A percentile compares a stretch with the other conserved stretches of the same genome.
These are phyloP conservation scores for Fundulus diaphanus DNA, from an alignment of 2,797 vertebrate genomes.

Conservation along the genomic window DNA sequence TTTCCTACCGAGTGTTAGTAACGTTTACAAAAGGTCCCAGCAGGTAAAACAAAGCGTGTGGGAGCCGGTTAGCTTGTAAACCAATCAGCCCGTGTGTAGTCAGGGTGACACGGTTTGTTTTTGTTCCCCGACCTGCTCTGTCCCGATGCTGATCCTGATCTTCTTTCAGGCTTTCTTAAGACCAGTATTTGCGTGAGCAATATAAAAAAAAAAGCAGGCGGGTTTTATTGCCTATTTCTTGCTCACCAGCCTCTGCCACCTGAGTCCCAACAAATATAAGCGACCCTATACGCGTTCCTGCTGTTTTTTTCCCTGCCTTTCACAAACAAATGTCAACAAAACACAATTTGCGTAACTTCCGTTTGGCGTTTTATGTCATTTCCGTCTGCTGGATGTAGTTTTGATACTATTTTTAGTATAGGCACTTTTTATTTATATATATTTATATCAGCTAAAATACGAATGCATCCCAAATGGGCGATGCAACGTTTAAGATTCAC, in stretches of 20 bases:
- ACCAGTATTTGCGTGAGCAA: neutral
- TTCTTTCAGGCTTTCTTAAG: slow-evolving; percentile 13
- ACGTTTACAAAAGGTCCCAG: neutral
- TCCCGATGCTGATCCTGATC: slow-evolving; percentile 54
- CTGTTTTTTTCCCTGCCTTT: slow-evolving; percentile 81
- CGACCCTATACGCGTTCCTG: slow-evolving; percentile 48
- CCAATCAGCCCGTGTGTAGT: slow-evolving; percentile 75
- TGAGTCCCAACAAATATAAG: slow-evolving; percentile 49
- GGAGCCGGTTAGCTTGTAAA: slow-evolving; percentile 53
- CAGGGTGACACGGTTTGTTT: slow-evolving; percentile 73
- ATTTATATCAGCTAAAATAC: rapidly evolving
- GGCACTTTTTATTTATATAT: rapidly evolving
- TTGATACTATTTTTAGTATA: neutral
- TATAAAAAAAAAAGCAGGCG: neutral
- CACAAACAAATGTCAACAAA: slow-evolving; percentile 85
- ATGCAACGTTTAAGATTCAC: neutral
- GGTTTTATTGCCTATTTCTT: neutral
- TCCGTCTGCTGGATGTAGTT: slow-evolving; percentile 64
- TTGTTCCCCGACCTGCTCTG: slow-evolving; percentile 68
- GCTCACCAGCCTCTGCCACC: neutral
- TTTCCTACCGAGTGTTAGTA: neutral
- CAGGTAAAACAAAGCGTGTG: neutral
- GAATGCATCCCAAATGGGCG: rapidly evolving
- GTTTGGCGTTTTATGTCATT: slow-evolving; percentile 28
- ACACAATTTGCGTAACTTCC: slow-evolving; percentile 59